Conservation (phyloP, 2,888 invertebrate genomes). For the Palloptera scutellata region DNA sequence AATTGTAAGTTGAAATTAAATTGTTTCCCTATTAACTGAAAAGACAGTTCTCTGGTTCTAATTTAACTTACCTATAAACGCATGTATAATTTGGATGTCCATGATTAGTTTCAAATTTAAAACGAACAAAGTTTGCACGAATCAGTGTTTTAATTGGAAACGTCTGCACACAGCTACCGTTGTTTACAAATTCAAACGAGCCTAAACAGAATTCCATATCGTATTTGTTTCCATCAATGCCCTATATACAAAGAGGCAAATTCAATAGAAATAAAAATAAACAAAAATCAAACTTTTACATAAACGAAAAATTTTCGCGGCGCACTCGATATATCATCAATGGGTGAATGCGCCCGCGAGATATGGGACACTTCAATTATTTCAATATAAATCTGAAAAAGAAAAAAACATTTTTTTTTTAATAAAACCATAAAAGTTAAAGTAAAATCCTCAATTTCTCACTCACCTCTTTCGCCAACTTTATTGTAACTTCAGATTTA, state of each 20-base stretch:
- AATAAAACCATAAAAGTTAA: constrained; percentile 1
- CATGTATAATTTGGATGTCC: constrained; percentile 52
- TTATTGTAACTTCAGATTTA: constrained; percentile 44
- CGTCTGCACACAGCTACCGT: too few species aligned
- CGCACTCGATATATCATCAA: constrained; percentile 45
- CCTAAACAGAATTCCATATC: constrained; percentile 16
- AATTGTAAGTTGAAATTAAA: too few species aligned
- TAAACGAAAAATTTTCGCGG: constrained; percentile 52
- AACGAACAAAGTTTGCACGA: constrained; percentile 30
- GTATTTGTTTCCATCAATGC: constrained; percentile 25
- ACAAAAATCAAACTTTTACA: constrained; percentile 40
- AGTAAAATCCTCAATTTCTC: not conserved
- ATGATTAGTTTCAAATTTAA: constrained; percentile 49
- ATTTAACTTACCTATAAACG: constrained; percentile 49
- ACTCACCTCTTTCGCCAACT: constrained; percentile 43
- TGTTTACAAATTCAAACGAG: too few species aligned
- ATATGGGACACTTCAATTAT: constrained; percentile 47
- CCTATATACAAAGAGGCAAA: constrained; percentile 41
- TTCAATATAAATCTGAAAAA: constrained; percentile 43
- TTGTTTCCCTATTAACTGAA: not conserved
- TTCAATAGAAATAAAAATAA: not conserved
- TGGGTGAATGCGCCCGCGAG: constrained; percentile 47
- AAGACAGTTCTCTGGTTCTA: not conserved
- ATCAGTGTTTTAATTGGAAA: constrained; percentile 16
- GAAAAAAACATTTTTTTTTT: not conserved